Evolutionary conservation across 2,113 vertebrate species (phyloP).

Genomic region (Sinocyclocheilus anshuiensis): DNA sequence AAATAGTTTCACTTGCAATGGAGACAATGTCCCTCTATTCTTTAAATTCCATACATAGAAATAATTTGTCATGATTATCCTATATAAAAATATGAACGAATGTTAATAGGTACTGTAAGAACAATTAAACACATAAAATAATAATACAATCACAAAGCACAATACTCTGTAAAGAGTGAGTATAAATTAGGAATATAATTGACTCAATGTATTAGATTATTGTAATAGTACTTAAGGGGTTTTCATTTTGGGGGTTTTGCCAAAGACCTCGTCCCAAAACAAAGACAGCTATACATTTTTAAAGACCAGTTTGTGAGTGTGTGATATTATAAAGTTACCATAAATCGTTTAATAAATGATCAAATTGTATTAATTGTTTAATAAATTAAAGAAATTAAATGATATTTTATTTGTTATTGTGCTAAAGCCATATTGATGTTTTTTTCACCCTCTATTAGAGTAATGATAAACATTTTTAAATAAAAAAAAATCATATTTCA

Average conservation of each 20-base stretch:
- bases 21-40: conserved; percentile 31
- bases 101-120: neutral
- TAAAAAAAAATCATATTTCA: neutral
- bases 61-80: neutral
- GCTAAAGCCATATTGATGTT: neutral
- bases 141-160: neutral
- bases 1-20: neutral
- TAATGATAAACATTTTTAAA: neutral
- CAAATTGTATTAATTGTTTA: too few species aligned
- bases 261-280: too few species aligned
- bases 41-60: neutral
- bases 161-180: neutral
- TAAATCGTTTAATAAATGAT: too few species aligned
- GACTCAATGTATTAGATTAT: too few species aligned
- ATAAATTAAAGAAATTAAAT: too few species aligned
- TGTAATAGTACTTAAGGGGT: too few species aligned
- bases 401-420: neutral
- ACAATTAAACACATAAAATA: neutral
- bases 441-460: neutral
- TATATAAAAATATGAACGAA: neutral
- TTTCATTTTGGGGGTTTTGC: too few species aligned
- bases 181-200: neutral
- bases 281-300: too few species aligned
- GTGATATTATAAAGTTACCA: too few species aligned
- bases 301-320: too few species aligned